Evolutionary conservation across 1,140 invertebrate species (phyloP).

Genomic region (Diplogasteroides magnus): DNA sequence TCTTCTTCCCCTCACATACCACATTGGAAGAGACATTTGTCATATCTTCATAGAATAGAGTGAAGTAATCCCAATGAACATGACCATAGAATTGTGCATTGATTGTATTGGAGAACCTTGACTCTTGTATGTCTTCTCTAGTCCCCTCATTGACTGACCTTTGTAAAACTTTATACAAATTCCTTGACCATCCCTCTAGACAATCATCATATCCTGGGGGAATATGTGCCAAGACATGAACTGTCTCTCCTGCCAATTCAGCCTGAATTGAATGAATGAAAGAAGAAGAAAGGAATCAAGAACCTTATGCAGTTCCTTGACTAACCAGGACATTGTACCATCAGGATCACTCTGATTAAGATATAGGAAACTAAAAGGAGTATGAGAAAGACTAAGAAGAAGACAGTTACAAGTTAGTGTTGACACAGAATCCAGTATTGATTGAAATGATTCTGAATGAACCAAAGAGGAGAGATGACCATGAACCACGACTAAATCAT

Average conservation of each 20-base stretch:
- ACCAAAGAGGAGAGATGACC: constrained; percentile 31
- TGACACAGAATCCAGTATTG: constrained; percentile 53
- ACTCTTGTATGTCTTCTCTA: constrained; percentile 20
- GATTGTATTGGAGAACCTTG: constrained; percentile 77
- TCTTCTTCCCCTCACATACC: too few relatives aligned
- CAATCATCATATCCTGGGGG: constrained; percentile 66
- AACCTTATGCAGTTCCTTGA: constrained; percentile 77
- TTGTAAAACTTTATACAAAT: constrained; percentile 61
- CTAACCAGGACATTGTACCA: constrained; percentile 87
- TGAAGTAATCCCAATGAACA: constrained; percentile 88
- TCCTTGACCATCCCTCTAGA: constrained; percentile 62
- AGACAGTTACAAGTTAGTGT: constrained; percentile 47
- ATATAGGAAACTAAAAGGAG: constrained; percentile 81
- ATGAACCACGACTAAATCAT: constrained; percentile 47
- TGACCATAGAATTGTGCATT: constrained; percentile 90
- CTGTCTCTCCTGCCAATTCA: constrained; percentile 85
- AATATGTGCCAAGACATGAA: constrained; percentile 95
- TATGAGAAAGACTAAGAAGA: background rate
- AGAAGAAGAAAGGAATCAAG: too few relatives aligned
- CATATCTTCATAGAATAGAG: constrained; percentile 63
- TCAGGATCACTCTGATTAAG: constrained; percentile 92
- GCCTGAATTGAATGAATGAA: too few relatives aligned
- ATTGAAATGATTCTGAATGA: constrained; percentile 44
- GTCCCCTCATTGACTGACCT: constrained; percentile 50
- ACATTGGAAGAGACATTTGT: constrained; percentile 36